These are phyloP conservation scores for Prinia subflava DNA, from an alignment of 2,113 vertebrate species.

Conservation along the genomic window DNA sequence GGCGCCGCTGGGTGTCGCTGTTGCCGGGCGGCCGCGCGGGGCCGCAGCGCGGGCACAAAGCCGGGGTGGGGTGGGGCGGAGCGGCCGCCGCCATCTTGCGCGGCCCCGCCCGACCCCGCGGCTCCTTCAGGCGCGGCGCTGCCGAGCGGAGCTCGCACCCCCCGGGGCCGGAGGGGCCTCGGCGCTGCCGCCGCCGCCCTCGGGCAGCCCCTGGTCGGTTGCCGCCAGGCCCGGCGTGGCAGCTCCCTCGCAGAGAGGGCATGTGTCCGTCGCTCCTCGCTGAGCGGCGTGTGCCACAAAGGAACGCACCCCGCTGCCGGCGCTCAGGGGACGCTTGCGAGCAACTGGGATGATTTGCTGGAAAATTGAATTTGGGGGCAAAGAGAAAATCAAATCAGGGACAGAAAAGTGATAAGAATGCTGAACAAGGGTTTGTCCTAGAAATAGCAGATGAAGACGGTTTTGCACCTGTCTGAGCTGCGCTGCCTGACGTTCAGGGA, in stretches of 20 bases:
- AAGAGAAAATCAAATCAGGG: neutral
- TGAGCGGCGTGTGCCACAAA: neutral
- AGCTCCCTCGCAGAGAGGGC: neutral
- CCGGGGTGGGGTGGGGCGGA: neutral
- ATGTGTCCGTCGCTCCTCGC: neutral
- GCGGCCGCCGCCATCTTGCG: slow-evolving; percentile 4
- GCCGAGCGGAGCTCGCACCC: neutral
- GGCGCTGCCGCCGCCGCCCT: too few species aligned
- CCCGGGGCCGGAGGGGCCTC: rapidly evolving
- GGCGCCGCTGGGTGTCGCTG: neutral
- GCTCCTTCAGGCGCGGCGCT: rapidly evolving
- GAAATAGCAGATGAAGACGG: neutral
- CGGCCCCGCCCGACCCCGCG: too few species aligned
- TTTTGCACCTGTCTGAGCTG: neutral
- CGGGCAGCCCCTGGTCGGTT: rapidly evolving
- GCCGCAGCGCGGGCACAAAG: neutral
- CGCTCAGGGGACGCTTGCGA: neutral
- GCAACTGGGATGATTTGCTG: neutral
- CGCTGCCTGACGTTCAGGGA: neutral
- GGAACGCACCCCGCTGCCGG: neutral
- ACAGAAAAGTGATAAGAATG: neutral
- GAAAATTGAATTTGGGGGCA: neutral
- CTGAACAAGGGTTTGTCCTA: neutral
- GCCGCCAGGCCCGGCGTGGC: too few species aligned
- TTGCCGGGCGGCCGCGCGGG: neutral